A percentile compares a stretch with the other conserved stretches of the same genome.
Conservation (phyloP, 2,888 invertebrate genomes). For the Scaptomyza polygonia region DNA sequence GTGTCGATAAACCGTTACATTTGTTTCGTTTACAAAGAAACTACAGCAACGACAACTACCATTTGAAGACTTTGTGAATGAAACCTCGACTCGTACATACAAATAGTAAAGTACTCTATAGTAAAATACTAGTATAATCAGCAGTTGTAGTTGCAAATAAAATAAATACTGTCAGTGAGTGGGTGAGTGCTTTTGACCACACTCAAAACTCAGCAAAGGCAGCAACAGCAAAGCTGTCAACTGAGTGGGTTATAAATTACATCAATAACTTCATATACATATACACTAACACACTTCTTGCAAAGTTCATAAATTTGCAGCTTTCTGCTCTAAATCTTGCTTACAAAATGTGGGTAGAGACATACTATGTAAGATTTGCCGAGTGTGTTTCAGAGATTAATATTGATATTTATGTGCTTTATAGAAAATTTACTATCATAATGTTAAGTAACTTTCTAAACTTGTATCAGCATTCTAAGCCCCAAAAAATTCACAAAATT, state of each 20-base stretch:
- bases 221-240: constrained; percentile 7
- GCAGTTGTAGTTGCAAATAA: constrained; percentile 6
- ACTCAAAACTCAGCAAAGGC: not conserved
- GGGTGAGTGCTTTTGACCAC: not conserved
- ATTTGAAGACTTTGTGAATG: constrained; percentile 36
- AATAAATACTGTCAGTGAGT: not conserved
- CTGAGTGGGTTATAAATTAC: constrained; percentile 23
- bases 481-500: too few relatives aligned
- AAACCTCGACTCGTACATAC: constrained; percentile 5
- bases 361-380: too few relatives aligned
- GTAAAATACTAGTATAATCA: constrained; percentile 13
- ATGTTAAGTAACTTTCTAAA: too few relatives aligned
- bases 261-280: constrained; percentile 14
- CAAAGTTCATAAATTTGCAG: not conserved
- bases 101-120: not conserved
- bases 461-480: too few relatives aligned
- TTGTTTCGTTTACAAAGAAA: not conserved
- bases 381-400: too few relatives aligned
- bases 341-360: too few relatives aligned
- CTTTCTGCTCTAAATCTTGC: not conserved
- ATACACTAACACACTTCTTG: not conserved
- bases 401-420: too few relatives aligned
- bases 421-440: too few relatives aligned
- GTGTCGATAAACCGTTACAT: constrained; percentile 25
- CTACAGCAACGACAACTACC: constrained; percentile 6